Base-by-base conservation (phyloP, 2,113 vertebrate species). In the Cyprinodon variegatus region DNA sequence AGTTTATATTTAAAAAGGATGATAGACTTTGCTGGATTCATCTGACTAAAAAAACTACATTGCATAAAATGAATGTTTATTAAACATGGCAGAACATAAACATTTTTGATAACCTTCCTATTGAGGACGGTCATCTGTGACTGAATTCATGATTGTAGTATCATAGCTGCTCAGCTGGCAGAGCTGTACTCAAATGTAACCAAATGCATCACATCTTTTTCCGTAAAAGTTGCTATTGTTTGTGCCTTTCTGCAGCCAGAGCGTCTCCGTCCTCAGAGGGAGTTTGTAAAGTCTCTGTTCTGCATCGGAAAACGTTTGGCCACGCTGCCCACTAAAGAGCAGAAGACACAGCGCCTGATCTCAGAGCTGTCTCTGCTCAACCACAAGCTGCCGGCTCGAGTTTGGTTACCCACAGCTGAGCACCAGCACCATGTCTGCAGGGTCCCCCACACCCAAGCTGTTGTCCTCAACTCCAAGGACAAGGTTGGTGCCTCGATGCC, bases 401-500 rank as follows among this genome's bases (percentile, higher is more conserved):
- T 97, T 66, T 98, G 97, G 97, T 94, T 99, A 22, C 97, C 97
- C 9, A 97, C 97, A 0, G 96, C 96, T 0, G 93, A 93, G 38
- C 96, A 95, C 17, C 94, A 96, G 87, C 97, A 98, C 86, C 97
- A 98, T n/a, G 96, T 99, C 40, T 96, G 96, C 74, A 85, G 97
- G 0, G 95, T 98, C 41, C 97, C 97, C 0, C 95, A 98, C 88
- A 97, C 94, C 0, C 97, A 98, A 90, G 97, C 96, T 0, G 96
- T 98, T 0, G 97, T 98, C 46, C 96, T 98, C 64, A 98, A 98
- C 93, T 98, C 97, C 79, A 98, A 98, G 85, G 97, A 98, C 91
- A 98, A 98, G 95, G 97, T 81, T 39, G 46, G 17, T n/a, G 11
- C 3, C 4, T 38, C 11, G 11, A 2, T 3, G 8, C 40, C 46